Evolutionary conservation across 2,113 vertebrate genomes (phyloP).

Genomic region (Callipepla californica): DNA sequence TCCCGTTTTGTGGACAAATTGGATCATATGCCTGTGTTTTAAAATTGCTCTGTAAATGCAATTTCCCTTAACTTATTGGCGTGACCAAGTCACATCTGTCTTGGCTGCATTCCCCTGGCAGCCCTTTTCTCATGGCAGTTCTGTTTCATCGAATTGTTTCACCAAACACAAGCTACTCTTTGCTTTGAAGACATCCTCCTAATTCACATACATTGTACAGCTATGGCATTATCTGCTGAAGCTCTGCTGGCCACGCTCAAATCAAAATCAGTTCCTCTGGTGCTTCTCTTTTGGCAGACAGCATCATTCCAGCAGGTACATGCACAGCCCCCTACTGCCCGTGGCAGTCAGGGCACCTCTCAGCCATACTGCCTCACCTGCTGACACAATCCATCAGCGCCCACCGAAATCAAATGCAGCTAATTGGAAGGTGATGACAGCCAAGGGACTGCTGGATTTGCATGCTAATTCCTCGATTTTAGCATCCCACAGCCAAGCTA

Average conservation of each 20-base stretch:
- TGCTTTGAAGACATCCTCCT: not conserved
- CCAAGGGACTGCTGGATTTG: constrained; percentile 70
- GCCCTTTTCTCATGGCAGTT: not conserved
- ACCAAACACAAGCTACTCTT: not conserved
- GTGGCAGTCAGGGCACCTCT: constrained; percentile 66
- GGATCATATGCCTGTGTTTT: not conserved
- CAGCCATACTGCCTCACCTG: constrained; percentile 78
- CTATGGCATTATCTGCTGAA: not conserved
- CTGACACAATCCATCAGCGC: constrained; percentile 77
- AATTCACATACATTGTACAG: not conserved
- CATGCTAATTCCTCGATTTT: constrained; percentile 44
- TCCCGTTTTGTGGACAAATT: not conserved
- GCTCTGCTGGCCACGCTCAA: not conserved
- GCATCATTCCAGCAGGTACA: constrained; percentile 1
- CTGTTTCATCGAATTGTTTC: not conserved
- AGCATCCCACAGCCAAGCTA: not conserved
- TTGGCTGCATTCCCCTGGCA: not conserved
- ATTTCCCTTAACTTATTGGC: not conserved
- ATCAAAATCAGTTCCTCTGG: not conserved
- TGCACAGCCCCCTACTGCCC: not conserved
- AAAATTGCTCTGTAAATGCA: not conserved
- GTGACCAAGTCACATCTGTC: not conserved
- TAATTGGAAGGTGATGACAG: constrained; percentile 86
- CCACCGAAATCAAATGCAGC: constrained; percentile 77
- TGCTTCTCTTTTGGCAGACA: constrained; percentile 38